Percentiles rank a stretch among this genome's conserved stretches.
These are phyloP conservation scores for Amniataba percoides DNA, from an alignment of 2,797 vertebrate species.

Conservation along the genomic window DNA sequence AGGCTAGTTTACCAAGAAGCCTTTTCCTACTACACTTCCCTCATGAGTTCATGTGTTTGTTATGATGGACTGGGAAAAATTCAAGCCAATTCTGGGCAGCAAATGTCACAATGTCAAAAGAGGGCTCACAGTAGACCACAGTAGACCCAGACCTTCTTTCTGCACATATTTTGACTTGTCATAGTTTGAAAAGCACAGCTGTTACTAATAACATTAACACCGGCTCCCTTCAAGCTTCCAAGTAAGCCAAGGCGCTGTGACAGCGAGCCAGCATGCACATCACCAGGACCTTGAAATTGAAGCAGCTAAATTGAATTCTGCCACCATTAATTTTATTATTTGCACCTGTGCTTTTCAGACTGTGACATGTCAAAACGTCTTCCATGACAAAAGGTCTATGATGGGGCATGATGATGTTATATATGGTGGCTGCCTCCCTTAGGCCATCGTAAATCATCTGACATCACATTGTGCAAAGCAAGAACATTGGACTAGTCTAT, in stretches of 20 bases:
- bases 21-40: background rate
- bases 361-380: constrained; percentile 17
- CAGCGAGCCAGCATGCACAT: constrained; percentile 7
- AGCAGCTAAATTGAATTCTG: constrained; percentile 4
- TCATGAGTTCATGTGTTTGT: background rate
- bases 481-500: background rate
- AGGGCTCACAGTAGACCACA: background rate
- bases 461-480: background rate
- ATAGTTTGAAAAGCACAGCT: background rate
- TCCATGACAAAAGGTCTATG: background rate
- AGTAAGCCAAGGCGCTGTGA: constrained; percentile 1
- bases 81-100: background rate
- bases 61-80: background rate
- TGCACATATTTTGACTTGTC: background rate
- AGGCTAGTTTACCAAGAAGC: background rate
- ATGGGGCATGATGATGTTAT: background rate
- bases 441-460: background rate
- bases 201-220: background rate
- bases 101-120: background rate
- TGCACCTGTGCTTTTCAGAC: background rate
- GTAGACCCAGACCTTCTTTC: background rate
- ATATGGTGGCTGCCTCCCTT: background rate
- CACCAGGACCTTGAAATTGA: background rate
- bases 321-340: constrained; percentile 9
- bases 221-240: background rate